Conservation (phyloP, 1,140 invertebrate species). For the Nephila pilipes region DNA sequence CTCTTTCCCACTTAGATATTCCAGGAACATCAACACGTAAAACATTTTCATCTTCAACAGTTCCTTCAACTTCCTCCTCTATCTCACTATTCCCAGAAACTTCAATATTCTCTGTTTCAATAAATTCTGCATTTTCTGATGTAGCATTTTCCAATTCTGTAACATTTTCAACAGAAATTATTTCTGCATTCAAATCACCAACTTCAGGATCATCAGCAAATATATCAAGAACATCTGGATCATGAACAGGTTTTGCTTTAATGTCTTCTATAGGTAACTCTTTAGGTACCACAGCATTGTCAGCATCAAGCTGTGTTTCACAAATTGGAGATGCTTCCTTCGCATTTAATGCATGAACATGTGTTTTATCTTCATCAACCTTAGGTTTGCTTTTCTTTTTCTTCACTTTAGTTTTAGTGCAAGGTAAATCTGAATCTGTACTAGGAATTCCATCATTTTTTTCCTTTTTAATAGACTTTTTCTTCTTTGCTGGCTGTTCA, state of each 20-base stretch:
- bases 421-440: conserved; percentile 76
- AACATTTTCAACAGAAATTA: conserved; percentile 1
- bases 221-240: conserved; percentile 43
- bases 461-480: conserved; percentile 80
- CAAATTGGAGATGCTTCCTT: background rate
- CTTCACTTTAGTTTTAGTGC: conserved; percentile 78
- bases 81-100: conserved; percentile 49
- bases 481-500: conserved; percentile 80
- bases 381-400: conserved; percentile 78
- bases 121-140: background rate
- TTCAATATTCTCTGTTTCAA: conserved; percentile 76
- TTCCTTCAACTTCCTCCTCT: conserved; percentile 53
- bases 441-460: conserved; percentile 76
- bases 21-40: conserved; percentile 86
- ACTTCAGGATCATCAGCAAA: conserved; percentile 59
- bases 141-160: background rate
- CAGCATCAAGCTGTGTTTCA: background rate
- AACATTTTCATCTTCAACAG: conserved; percentile 79
- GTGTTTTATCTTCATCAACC: conserved; percentile 79
- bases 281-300: no score
- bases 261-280: no score
- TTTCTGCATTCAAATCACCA: background rate
- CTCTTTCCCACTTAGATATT: conserved; percentile 93
- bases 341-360: background rate
- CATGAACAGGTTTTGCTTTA: background rate